Evolutionary conservation across 2,888 invertebrate genomes (phyloP), one percentile per base, ranked within the genome.

Genomic region (Hypena proboscidalis): DNA sequence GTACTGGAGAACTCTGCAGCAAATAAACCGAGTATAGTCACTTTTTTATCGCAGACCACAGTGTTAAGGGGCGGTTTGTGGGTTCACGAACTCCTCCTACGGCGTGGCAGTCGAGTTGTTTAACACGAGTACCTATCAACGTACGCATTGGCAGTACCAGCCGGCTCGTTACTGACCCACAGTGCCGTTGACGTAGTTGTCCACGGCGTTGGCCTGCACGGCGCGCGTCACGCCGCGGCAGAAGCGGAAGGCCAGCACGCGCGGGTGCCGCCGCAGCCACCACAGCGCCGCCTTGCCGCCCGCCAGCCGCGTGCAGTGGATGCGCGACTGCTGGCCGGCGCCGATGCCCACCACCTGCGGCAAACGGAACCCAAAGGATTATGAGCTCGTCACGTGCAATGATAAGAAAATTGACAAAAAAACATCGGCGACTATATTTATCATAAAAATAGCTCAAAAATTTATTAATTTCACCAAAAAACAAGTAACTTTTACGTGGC

Each of bases 311-410:
- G 99, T 99, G 90, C 99, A 99, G 85, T 99, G 99, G 74, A 99
- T 99, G 57, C 99, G 94, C 0, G 98, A 98, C 84, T 99, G 99
- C 77, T 99, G 99, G 0, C 99, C 99, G n/a, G 99, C 99, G 15
- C 99, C 99, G 67, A 98, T 98, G 9, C 99, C 99, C 68, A 99
- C 94, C 7, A 97, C 95, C 92, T 95, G 88, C 0, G n/a, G 1
- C 3, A 7, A 3, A 19, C 4, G n/a, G 3, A 20, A 15, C 3
- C 7, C 15, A n/a, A 14, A 7, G 1, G 1, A 15, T 29, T 3
- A 4, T 11, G 8, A 14, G 3, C 9, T 2, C 9, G 5, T 3
- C 19, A 10, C 1, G 2, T 8, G 0, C 5, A 1, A 19, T 10
- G n/a, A n/a, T n/a, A n/a, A n/a, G n/a, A n/a, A n/a, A n/a, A n/a